Evolutionary conservation across 1,140 invertebrate species (phyloP).

Genomic region (Drosophila murphyi): DNA sequence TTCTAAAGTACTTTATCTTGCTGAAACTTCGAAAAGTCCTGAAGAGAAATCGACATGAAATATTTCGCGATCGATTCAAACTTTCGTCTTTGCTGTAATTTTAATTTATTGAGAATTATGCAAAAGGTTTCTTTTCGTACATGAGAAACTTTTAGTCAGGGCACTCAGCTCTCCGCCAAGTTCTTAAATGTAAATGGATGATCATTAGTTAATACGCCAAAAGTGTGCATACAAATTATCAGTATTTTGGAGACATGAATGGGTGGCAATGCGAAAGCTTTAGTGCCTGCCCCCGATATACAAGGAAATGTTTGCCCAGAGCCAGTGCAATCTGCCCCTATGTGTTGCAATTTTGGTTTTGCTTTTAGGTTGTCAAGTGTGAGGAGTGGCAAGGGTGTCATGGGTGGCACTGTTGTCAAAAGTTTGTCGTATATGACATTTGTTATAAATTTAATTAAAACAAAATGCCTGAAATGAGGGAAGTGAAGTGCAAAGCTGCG

Average conservation of each 20-base stretch:
- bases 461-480: slow-evolving; percentile 72
- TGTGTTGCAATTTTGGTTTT: slow-evolving; percentile 26
- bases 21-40: no score
- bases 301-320: no score
- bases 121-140: background rate
- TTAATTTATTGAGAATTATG: background rate
- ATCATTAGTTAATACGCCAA: background rate
- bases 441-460: slow-evolving; percentile 79
- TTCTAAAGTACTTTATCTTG: no score
- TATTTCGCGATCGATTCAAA: background rate
- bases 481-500: slow-evolving; percentile 46
- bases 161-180: background rate
- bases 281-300: no score
- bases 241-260: no score
- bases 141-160: background rate
- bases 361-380: background rate
- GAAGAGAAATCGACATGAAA: background rate
- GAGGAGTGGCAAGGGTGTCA: background rate
- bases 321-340: background rate
- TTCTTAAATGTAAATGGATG: background rate
- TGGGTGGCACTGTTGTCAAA: slow-evolving; percentile 9
- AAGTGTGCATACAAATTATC: slow-evolving; percentile 10
- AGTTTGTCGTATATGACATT: slow-evolving; percentile 64
- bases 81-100: background rate
- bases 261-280: no score